A percentile compares a stretch with the other conserved stretches of the same genome.
These are phyloP conservation scores for Chromoteleia sp. DNA, from an alignment of 2,888 invertebrate species.

Conservation along the genomic window DNA sequence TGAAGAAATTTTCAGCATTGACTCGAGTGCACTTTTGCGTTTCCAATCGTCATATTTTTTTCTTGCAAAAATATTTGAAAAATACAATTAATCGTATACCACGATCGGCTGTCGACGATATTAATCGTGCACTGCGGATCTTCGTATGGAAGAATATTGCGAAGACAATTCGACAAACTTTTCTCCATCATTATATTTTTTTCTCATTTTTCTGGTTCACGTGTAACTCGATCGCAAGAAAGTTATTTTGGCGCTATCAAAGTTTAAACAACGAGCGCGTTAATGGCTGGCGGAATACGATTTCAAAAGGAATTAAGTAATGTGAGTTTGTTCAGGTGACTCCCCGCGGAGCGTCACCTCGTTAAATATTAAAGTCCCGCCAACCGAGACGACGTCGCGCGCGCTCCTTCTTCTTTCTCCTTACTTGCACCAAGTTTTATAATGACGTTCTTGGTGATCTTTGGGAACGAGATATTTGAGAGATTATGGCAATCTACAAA, in stretches of 20 bases:
- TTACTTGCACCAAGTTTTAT: conserved; percentile 73
- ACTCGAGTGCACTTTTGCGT: conserved; percentile 33
- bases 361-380: conserved; percentile 82
- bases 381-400: conserved; percentile 65
- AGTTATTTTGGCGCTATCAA: conserved; percentile 79
- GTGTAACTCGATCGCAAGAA: conserved; percentile 75
- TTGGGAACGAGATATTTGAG: conserved; percentile 82
- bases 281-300: conserved; percentile 82
- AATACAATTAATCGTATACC: background rate
- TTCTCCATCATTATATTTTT: background rate
- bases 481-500: conserved; percentile 82
- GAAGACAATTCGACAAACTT: background rate
- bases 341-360: conserved; percentile 73
- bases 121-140: background rate
- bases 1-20: conserved; percentile 44
- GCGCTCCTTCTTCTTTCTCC: conserved; percentile 51
- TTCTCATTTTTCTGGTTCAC: background rate
- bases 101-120: background rate
- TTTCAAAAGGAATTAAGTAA: conserved; percentile 83
- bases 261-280: conserved; percentile 76
- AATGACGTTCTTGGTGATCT: conserved; percentile 79
- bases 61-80: background rate
- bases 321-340: conserved; percentile 78
- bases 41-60: conserved; percentile 1
- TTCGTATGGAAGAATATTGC: background rate